phyloP scores from a whole-genome alignment of 2,888 invertebrate genomes.

The Lithophane semibrunnea region DNA sequence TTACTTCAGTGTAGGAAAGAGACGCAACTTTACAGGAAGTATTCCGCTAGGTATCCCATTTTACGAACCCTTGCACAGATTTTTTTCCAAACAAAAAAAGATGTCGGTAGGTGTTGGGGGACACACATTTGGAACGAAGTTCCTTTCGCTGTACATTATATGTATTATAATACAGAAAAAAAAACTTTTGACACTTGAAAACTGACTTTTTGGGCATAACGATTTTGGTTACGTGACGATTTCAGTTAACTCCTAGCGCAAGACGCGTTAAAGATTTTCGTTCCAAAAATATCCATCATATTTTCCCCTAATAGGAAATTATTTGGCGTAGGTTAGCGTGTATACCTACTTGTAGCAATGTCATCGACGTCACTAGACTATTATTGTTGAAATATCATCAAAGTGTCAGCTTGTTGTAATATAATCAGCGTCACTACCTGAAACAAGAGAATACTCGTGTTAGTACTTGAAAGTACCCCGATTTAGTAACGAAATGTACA shows the following conservation, averaged over 20 bases:
- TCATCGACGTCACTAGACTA: conserved; percentile 25
- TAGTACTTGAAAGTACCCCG: not conserved
- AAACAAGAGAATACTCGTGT: conserved; percentile 42
- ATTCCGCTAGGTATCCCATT: not conserved
- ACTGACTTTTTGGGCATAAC: no score
- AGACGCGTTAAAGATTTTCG: no score
- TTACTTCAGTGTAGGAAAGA: not conserved
- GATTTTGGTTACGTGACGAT: no score
- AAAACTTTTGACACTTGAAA: no score
- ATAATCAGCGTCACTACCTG: conserved; percentile 37
- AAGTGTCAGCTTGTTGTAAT: not conserved
- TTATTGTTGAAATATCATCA: conserved; percentile 4
- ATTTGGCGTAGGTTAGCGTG: not conserved
- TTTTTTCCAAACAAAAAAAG: not conserved
- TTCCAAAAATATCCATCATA: not conserved
- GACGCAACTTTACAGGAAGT: no score
- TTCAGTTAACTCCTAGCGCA: no score
- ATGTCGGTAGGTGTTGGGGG: no score
- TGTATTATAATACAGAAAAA: no score
- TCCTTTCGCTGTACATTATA: no score
- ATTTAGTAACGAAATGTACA: not conserved
- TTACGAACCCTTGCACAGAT: not conserved
- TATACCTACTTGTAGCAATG: conserved; percentile 28
- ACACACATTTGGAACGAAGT: no score
- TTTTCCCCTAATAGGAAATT: not conserved